Evolutionary conservation across 2,888 invertebrate genomes (phyloP), one percentile per base, ranked within the genome.

Genomic region (Physocephala rufipes): DNA sequence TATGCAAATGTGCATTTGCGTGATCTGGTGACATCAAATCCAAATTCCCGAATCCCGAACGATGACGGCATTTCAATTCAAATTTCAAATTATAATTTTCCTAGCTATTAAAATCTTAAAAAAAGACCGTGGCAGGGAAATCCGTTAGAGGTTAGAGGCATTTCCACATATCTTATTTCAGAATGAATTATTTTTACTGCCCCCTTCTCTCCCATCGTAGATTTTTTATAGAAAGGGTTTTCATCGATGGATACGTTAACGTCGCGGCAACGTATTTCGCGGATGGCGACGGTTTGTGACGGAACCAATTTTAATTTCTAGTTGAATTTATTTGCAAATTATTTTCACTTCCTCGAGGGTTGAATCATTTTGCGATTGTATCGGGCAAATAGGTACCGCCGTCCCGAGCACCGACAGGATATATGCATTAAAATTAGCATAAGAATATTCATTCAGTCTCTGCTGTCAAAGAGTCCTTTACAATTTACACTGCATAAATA

Each of bases 241-340:
- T 19, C 66, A 5, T 21, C 19, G 28, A 26, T 26, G 7, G 21
- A 16, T 28, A 36, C 21, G 36, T 36, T 51, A 30, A 53, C 24
- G 58, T 15, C 36, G 9, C 36, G 36, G 5, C 36, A 36, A 4
- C 5, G 9, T n/a, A n/a, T n/a, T n/a, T n/a, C n/a, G n/a, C n/a
- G n/a, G n/a, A n/a, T n/a, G 7, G 1, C 24, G 58, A 51, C 28
- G 55, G 51, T 53, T 53, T 26, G 66, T 53, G 21, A n/a, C n/a
- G n/a, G n/a, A 71, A 70, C 16, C 55, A 71, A 74, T 71, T 73
- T 71, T 51, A 74, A 73, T 72, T 59, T 64, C 63, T 71, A 67
- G 63, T 71, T 66, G 21, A 55, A 67, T 63, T 67, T 71, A 36
- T 70, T 72, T 66, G 43, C 51, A 15, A 49, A 53, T 30, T n/a